phyloP scores from a whole-genome alignment of 2,888 invertebrate species.

The Polydrusus cervinus region DNA sequence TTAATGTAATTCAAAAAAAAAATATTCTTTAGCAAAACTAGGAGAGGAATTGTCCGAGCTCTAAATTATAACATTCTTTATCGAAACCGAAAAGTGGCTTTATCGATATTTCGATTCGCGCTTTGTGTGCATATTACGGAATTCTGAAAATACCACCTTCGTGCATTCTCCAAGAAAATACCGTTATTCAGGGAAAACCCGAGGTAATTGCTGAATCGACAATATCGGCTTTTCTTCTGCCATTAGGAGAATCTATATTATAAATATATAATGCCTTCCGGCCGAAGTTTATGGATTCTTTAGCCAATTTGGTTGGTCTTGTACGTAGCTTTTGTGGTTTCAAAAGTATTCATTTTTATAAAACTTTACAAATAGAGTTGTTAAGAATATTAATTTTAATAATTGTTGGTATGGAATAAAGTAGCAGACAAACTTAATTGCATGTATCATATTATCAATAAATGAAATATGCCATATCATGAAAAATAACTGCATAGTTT shows the following conservation, averaged over 20 bases:
- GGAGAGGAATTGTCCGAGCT: no score
- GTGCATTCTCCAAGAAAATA: slow-evolving; percentile 12
- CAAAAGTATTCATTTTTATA: not conserved
- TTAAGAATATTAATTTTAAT: no score
- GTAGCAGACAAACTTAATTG: no score
- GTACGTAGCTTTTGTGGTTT: not conserved
- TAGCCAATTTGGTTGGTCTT: slow-evolving; percentile 30
- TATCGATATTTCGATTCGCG: not conserved
- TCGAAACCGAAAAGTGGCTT: no score
- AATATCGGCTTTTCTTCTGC: slow-evolving; percentile 15
- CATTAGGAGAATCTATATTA: slow-evolving; percentile 16
- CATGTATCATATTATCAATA: no score
- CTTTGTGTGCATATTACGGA: not conserved
- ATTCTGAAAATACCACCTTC: not conserved
- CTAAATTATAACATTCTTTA: no score
- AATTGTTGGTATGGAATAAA: no score
- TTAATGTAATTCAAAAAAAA: no score
- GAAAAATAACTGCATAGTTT: no score
- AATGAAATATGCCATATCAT: no score
- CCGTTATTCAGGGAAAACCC: slow-evolving; percentile 19
- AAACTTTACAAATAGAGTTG: no score
- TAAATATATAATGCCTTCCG: slow-evolving; percentile 19
- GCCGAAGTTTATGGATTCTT: not conserved
- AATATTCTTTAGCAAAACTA: no score
- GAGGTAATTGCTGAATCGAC: slow-evolving; percentile 12